phyloP scores from a whole-genome alignment of 2,797 vertebrate genomes.

The Discoglossus pictus region DNA sequence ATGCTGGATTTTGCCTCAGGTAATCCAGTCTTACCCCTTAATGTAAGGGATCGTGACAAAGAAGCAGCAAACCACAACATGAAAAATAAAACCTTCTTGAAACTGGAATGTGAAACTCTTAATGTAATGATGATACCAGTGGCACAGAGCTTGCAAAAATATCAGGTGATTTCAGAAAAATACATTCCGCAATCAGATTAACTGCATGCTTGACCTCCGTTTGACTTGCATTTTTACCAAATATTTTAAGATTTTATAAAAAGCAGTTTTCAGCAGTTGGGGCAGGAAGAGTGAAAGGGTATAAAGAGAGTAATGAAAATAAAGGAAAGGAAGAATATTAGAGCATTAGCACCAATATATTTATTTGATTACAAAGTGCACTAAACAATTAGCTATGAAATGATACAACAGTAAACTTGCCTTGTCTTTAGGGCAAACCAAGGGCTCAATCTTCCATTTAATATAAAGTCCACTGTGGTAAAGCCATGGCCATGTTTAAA shows the following conservation, averaged over 20 bases:
- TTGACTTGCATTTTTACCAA: conserved; percentile 39
- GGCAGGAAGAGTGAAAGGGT: conserved; percentile 15
- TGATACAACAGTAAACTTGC: too few relatives aligned
- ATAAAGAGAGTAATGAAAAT: conserved; percentile 24
- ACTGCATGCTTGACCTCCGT: conserved; percentile 32
- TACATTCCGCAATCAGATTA: conserved; percentile 56
- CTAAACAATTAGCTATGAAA: too few relatives aligned
- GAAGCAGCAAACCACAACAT: too few relatives aligned
- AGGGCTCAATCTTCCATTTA: too few relatives aligned
- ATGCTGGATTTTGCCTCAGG: too few relatives aligned
- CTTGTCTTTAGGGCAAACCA: too few relatives aligned
- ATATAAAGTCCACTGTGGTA: too few relatives aligned
- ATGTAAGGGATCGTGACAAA: too few relatives aligned
- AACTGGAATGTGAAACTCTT: not conserved
- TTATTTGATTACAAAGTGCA: conserved; percentile 17
- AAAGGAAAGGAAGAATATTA: conserved; percentile 7
- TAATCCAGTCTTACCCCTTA: too few relatives aligned
- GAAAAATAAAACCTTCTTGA: not conserved
- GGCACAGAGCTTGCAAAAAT: conserved; percentile 47
- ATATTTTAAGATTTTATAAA: conserved; percentile 33
- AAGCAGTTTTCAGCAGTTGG: conserved; percentile 13
- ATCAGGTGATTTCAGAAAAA: conserved; percentile 50
- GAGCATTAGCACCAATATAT: not conserved
- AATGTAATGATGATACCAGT: conserved; percentile 2
- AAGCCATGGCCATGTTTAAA: too few relatives aligned